These are phyloP conservation scores for Drosophila greeni DNA, from an alignment of 2,888 invertebrate species.

Conservation along the genomic window DNA sequence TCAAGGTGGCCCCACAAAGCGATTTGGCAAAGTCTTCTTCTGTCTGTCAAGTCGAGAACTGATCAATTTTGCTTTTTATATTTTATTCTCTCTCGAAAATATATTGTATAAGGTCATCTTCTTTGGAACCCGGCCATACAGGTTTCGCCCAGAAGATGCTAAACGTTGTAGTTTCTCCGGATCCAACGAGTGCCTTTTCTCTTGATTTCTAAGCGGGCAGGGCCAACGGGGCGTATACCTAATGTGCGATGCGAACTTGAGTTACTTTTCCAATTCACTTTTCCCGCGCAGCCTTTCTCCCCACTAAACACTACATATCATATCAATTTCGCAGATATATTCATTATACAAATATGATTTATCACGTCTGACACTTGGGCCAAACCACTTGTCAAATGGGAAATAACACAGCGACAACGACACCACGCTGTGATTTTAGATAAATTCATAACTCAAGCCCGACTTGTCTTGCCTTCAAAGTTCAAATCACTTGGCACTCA, in stretches of 20 bases:
- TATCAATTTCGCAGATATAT: slow-evolving; percentile 35
- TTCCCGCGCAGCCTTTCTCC: slow-evolving; percentile 52
- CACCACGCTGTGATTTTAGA: slow-evolving; percentile 70
- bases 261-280: slow-evolving; percentile 37
- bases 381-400: slow-evolving; percentile 71
- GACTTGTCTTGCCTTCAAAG: slow-evolving; percentile 75
- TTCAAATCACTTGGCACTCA: slow-evolving; percentile 69
- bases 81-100: slow-evolving; percentile 24
- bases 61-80: slow-evolving; percentile 36
- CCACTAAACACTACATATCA: slow-evolving; percentile 26
- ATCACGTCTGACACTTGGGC: slow-evolving; percentile 72
- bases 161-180: slow-evolving; percentile 32
- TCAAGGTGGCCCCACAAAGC: slow-evolving; percentile 37
- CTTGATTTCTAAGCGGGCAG: slow-evolving; percentile 13
- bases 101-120: slow-evolving; percentile 44
- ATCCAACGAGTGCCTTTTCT: neutral
- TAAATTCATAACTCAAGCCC: slow-evolving; percentile 71
- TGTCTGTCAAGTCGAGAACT: slow-evolving; percentile 37
- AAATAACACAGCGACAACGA: slow-evolving; percentile 59
- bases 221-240: slow-evolving; percentile 54
- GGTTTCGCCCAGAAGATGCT: slow-evolving; percentile 37
- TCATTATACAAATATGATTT: slow-evolving; percentile 60
- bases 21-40: slow-evolving; percentile 36
- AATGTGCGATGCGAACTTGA: slow-evolving; percentile 24
- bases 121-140: slow-evolving; percentile 41